These are phyloP conservation scores for Cebidichthys violaceus DNA, from an alignment of 2,113 vertebrate genomes.

Conservation along the genomic window DNA sequence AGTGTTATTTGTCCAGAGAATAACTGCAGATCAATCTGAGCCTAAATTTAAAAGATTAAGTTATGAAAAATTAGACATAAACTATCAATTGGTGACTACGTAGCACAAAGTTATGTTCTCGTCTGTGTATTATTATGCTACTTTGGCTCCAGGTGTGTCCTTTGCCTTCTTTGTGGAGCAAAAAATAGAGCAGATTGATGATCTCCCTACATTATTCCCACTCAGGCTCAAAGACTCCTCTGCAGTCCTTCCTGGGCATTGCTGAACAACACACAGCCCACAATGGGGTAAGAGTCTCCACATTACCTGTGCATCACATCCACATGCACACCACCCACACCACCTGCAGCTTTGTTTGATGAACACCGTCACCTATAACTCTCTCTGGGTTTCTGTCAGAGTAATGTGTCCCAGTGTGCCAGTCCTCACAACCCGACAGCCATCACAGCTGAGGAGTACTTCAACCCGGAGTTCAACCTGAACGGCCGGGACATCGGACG, in stretches of 20 bases:
- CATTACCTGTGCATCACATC: background rate
- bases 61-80: background rate
- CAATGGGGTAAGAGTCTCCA: constrained; percentile 80
- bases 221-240: constrained; percentile 82
- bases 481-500: constrained; percentile 85
- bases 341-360: constrained; percentile 13
- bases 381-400: constrained; percentile 65
- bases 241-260: constrained; percentile 86
- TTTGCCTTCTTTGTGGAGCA: background rate
- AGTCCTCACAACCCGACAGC: constrained; percentile 87
- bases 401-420: constrained; percentile 86
- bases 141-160: background rate
- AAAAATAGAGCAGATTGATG: background rate
- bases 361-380: background rate
- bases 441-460: constrained; percentile 87
- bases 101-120: background rate
- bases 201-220: background rate
- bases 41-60: background rate
- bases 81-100: background rate
- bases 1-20: background rate
- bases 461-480: constrained; percentile 84
- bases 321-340: constrained; percentile 10
- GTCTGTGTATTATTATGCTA: background rate
- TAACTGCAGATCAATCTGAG: background rate
- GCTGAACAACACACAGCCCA: constrained; percentile 85